Conservation (phyloP, 2,797 vertebrate species). For the Neomorphus geoffroyi region DNA sequence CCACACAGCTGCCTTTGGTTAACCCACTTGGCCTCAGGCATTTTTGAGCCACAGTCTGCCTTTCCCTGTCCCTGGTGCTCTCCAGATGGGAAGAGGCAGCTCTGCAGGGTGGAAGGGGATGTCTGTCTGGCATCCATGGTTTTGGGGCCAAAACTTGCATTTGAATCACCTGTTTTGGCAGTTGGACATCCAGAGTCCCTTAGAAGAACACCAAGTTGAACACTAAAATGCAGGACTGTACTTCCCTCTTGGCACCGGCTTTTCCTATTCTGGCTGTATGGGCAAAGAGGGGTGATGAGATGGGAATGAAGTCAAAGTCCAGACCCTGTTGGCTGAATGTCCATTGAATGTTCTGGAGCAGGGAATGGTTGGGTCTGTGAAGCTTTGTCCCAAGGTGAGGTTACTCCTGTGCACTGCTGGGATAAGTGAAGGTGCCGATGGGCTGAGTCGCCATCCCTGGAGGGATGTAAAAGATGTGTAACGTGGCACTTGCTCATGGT, state of each 20-base stretch:
- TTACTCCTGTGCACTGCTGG: not conserved
- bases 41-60: not conserved
- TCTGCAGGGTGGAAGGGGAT: not conserved
- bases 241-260: not conserved
- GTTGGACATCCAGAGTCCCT: not conserved
- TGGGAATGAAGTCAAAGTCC: not conserved
- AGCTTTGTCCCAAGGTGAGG: accelerated
- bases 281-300: not conserved
- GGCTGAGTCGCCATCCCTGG: too few relatives aligned
- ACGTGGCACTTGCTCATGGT: too few relatives aligned
- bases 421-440: not conserved
- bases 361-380: not conserved
- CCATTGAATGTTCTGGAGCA: not conserved
- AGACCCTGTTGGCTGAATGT: not conserved
- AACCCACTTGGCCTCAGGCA: not conserved
- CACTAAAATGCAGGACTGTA: not conserved
- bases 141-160: not conserved
- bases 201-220: not conserved
- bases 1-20: not conserved
- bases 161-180: not conserved
- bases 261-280: not conserved
- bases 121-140: not conserved
- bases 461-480: too few relatives aligned
- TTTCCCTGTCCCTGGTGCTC: not conserved
- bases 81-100: not conserved